Percentiles rank a stretch among this genome's conserved stretches.
These are phyloP conservation scores for Pomatostomus ruficeps DNA, from an alignment of 2,113 vertebrate genomes.

Conservation along the genomic window DNA sequence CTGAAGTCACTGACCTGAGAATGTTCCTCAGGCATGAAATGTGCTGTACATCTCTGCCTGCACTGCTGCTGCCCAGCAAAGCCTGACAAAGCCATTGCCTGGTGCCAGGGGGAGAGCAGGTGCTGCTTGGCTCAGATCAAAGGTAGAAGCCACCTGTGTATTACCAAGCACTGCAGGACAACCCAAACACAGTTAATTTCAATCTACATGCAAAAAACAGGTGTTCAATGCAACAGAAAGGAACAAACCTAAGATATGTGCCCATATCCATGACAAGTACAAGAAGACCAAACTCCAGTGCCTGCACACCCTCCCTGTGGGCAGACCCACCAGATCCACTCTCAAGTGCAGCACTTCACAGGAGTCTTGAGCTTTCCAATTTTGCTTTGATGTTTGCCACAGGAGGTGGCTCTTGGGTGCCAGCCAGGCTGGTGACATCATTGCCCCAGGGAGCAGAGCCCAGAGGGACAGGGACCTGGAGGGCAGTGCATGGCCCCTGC, in stretches of 20 bases:
- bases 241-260: background rate
- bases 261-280: background rate
- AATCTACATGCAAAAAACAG: background rate
- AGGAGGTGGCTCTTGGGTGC: background rate
- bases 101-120: background rate
- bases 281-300: background rate
- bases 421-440: background rate
- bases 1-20: background rate
- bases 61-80: background rate
- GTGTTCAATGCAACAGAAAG: background rate
- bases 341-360: background rate
- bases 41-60: background rate
- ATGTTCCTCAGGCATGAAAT: background rate
- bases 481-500: background rate
- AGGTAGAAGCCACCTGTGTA: background rate
- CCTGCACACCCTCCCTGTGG: background rate
- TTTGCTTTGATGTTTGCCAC: background rate
- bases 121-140: background rate
- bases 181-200: background rate
- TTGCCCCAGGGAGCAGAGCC: background rate
- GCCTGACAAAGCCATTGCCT: background rate
- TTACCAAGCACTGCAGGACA: accelerated
- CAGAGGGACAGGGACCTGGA: accelerated
- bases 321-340: too few species aligned
- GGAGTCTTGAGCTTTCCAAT: background rate